A percentile compares a stretch with the other conserved stretches of the same genome.
Evolutionary conservation across 1,140 invertebrate genomes (phyloP).

Genomic region (Agrypnia vestita): DNA sequence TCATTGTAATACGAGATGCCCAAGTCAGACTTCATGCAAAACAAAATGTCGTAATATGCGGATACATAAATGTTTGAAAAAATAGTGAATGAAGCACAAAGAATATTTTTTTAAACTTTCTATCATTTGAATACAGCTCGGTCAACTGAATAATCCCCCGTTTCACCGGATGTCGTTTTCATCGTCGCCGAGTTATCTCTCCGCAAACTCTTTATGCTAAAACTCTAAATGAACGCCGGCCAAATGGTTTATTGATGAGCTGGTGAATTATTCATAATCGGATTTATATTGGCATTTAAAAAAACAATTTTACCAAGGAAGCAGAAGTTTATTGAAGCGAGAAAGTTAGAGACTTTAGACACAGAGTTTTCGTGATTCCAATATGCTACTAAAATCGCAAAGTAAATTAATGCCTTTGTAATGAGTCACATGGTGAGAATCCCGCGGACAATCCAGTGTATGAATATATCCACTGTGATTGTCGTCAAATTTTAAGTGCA

Average conservation of each 20-base stretch:
- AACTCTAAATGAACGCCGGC: neutral
- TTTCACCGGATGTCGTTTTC: constrained; percentile 52
- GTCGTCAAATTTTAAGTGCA: too few relatives aligned
- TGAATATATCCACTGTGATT: too few relatives aligned
- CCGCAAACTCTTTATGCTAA: neutral
- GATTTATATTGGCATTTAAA: too few relatives aligned
- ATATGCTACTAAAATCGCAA: too few relatives aligned
- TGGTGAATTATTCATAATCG: neutral
- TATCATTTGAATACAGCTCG: constrained; percentile 54
- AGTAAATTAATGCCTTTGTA: too few relatives aligned
- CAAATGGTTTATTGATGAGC: neutral
- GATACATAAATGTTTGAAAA: constrained; percentile 48
- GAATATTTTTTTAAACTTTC: constrained; percentile 53
- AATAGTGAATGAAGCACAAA: constrained; percentile 40
- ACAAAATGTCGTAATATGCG: constrained; percentile 34
- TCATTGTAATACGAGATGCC: constrained; percentile 12
- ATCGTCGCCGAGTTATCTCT: neutral
- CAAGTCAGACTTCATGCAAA: constrained; percentile 3
- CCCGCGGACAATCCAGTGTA: too few relatives aligned
- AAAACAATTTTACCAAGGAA: too few relatives aligned
- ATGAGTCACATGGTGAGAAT: too few relatives aligned
- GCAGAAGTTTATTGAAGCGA: too few relatives aligned
- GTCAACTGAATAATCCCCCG: constrained; percentile 48
- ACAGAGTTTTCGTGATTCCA: too few relatives aligned
- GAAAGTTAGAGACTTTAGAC: too few relatives aligned